Evolutionary conservation across 1,140 invertebrate genomes (phyloP).

Genomic region (Dendroctonus ponderosae): DNA sequence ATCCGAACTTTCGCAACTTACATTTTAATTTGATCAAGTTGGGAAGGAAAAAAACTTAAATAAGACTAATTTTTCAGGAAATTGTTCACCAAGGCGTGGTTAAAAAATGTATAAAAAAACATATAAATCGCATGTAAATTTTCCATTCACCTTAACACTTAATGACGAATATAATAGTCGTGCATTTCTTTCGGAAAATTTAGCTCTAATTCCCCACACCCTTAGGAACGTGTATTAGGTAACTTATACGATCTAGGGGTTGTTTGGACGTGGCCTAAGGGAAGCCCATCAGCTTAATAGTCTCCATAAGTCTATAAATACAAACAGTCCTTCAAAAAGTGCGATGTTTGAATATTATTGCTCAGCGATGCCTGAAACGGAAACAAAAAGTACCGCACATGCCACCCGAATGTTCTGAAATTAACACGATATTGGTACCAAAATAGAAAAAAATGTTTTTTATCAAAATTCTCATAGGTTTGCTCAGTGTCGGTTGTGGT

Average conservation of each 20-base stretch:
- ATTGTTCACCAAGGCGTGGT: no score
- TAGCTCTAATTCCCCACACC: neutral
- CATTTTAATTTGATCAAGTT: no score
- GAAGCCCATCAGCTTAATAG: constrained; percentile 31
- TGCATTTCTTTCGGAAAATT: no score
- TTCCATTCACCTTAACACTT: no score
- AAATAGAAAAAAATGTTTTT: constrained; percentile 6
- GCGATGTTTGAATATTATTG: constrained; percentile 33
- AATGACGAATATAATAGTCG: no score
- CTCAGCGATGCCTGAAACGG: constrained; percentile 39
- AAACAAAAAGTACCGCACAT: constrained; percentile 35
- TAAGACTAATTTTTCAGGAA: no score
- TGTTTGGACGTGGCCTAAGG: constrained; percentile 16
- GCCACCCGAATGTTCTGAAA: neutral
- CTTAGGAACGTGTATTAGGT: neutral
- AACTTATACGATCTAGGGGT: neutral
- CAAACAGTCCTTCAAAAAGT: constrained; percentile 35
- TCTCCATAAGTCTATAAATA: constrained; percentile 29
- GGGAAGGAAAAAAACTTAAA: no score
- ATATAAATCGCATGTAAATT: no score
- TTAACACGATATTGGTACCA: neutral
- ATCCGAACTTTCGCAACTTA: neutral
- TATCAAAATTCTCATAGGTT: constrained; percentile 8
- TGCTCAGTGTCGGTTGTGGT: constrained; percentile 15
- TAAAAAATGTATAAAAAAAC: no score